Percentiles rank a stretch among this genome's conserved stretches.
Conservation (phyloP, 2,888 invertebrate genomes). For the Standfussiana lucernea region DNA sequence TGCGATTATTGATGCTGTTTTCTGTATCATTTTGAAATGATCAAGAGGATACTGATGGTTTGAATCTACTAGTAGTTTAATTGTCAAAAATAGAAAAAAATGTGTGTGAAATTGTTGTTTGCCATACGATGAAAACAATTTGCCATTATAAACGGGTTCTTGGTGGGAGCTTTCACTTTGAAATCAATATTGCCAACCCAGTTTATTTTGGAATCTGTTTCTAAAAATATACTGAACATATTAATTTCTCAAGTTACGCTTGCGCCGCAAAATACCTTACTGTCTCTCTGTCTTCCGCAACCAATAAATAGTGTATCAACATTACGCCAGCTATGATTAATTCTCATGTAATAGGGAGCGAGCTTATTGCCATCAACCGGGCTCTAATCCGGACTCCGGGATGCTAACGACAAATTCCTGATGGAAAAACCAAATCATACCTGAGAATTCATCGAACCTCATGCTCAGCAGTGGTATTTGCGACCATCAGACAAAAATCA, state of each 20-base stretch:
- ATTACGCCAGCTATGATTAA: too few relatives aligned
- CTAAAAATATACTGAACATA: background rate
- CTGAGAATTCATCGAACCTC: background rate
- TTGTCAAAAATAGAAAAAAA: background rate
- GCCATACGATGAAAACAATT: background rate
- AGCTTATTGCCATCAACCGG: background rate
- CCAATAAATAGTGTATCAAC: background rate
- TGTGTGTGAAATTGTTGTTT: background rate
- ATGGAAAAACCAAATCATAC: background rate
- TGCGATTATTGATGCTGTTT: constrained; percentile 23
- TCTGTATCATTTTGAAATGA: constrained; percentile 15
- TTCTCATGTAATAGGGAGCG: background rate
- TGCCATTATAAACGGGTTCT: background rate
- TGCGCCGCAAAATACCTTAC: background rate
- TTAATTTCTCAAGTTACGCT: background rate
- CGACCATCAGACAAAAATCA: background rate
- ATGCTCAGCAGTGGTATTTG: background rate
- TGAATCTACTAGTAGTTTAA: constrained; percentile 12
- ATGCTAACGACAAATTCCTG: background rate
- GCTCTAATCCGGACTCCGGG: background rate
- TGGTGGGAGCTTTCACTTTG: background rate
- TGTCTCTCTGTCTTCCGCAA: background rate
- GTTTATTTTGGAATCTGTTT: background rate
- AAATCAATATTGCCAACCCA: background rate
- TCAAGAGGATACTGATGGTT: constrained; percentile 4